Conservation (phyloP, 2,797 vertebrate genomes). For the Phylloscopus collybita region DNA sequence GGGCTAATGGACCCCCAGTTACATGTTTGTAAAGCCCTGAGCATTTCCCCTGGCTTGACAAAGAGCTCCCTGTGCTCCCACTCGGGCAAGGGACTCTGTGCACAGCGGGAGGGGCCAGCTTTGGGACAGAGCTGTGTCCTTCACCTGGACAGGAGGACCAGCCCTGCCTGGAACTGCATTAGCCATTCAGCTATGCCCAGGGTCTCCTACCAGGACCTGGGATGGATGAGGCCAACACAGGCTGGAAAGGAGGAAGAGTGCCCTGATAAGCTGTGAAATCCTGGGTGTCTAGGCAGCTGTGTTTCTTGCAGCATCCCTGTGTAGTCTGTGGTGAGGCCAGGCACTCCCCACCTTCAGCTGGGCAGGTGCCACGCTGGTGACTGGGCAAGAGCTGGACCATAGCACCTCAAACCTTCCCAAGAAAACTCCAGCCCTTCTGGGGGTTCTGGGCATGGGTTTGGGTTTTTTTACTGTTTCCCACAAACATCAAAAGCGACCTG, state of each 20-base stretch:
- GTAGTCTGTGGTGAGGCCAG: fast-evolving
- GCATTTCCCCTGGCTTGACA: not conserved
- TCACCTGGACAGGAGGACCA: not conserved
- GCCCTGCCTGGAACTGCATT: not conserved
- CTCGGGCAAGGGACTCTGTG: fast-evolving
- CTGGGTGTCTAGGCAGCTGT: not conserved
- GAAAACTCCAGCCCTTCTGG: not conserved
- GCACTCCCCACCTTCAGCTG: not conserved
- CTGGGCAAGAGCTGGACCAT: not conserved
- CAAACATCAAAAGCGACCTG: not conserved
- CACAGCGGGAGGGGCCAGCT: fast-evolving
- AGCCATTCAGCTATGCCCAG: not conserved
- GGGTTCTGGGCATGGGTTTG: not conserved
- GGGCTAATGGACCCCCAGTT: not conserved
- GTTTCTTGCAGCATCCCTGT: not conserved
- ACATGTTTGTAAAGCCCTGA: not conserved
- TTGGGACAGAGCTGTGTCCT: not conserved
- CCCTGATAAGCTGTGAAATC: not conserved
- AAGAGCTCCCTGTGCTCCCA: not conserved
- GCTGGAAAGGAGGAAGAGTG: not conserved
- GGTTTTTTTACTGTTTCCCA: too few relatives aligned
- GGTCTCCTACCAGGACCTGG: not conserved
- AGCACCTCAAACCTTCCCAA: not conserved
- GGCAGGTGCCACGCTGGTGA: not conserved
- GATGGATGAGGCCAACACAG: not conserved